Conservation (phyloP, 2,797 vertebrate genomes). For the Muscicapa striata region DNA sequence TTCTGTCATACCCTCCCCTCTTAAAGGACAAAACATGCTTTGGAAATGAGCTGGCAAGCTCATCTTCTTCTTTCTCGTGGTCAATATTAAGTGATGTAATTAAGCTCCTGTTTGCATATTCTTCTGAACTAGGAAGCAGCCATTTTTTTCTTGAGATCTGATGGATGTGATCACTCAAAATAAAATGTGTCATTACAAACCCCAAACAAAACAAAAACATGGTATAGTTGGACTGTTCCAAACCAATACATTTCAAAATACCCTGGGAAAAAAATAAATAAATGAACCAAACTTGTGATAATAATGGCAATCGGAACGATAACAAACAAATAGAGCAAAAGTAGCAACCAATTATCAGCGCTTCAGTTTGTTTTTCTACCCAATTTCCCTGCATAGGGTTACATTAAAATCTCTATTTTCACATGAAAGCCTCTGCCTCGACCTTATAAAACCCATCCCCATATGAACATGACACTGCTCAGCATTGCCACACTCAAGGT, state of each 20-base stretch:
- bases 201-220: slow-evolving; percentile 59
- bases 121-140: slow-evolving; percentile 67
- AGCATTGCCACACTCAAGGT: neutral
- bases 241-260: slow-evolving; percentile 42
- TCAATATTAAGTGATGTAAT: slow-evolving; percentile 70
- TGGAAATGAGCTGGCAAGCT: slow-evolving; percentile 70
- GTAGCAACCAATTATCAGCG: neutral
- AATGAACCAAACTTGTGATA: neutral
- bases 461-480: neutral
- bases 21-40: slow-evolving; percentile 73
- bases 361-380: neutral
- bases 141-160: slow-evolving; percentile 63
- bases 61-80: slow-evolving; percentile 54
- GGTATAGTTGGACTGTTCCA: slow-evolving; percentile 43
- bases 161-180: slow-evolving; percentile 60
- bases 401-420: neutral
- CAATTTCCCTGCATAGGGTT: neutral
- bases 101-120: slow-evolving; percentile 69
- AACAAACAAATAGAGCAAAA: slow-evolving; percentile 17
- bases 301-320: neutral
- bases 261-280: neutral
- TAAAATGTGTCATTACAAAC: slow-evolving; percentile 64
- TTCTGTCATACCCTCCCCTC: slow-evolving; percentile 62
- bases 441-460: neutral
- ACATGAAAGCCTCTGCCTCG: neutral